Evolutionary conservation across 2,113 vertebrate genomes (phyloP), one percentile per base, ranked within the genome.

Genomic region (Myxocyprinus asiaticus): DNA sequence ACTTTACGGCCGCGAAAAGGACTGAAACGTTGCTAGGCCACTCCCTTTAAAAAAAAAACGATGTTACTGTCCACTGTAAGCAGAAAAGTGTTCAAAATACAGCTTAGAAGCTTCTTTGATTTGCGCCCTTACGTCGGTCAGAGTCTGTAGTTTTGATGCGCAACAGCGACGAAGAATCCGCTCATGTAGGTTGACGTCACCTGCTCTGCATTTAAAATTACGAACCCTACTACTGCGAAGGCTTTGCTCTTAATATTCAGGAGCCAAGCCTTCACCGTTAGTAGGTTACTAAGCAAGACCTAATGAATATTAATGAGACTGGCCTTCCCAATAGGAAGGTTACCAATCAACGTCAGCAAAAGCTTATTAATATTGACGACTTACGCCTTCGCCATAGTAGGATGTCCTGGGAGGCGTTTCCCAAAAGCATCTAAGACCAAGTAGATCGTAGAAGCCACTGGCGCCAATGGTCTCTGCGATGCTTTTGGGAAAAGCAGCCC

Each of bases 161-260:
- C 74, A 76, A 42, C 64, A 61, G 44, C 50, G 70, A 59, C 33
- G 69, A 65, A 58, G 63, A 72, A 66, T 80, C 62, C 22, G 51
- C 45, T 74, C 78, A 67, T 72, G 78, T 65, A 74, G 62, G 12
- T 61, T 80, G 69, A 74, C 78, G 78, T 80, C 78, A 80, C 55
- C 48, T 74, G 59, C 48, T 74, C 70, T 64, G 78, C 78, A 80
- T 80, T 73, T 61, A 65, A 76, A n/a, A 74, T 33, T 11, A 65
- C 33, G 74, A 65, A 76, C 15, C 12, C 47, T 76, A 76, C 74
- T 65, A 76, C 6, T 0, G 14, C 3, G 33, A 55, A 44, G 74
- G 14, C 9, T 8, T 0, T 0, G 2, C 0, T 0, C 2, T 76
- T 42, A 65, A 42, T 66, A 76, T 76, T 65, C 48, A 65, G 6